A percentile compares a stretch with the other conserved stretches of the same genome.
These are phyloP conservation scores for Hypselothyrea guttata DNA, from an alignment of 2,888 invertebrate species.

Conservation along the genomic window DNA sequence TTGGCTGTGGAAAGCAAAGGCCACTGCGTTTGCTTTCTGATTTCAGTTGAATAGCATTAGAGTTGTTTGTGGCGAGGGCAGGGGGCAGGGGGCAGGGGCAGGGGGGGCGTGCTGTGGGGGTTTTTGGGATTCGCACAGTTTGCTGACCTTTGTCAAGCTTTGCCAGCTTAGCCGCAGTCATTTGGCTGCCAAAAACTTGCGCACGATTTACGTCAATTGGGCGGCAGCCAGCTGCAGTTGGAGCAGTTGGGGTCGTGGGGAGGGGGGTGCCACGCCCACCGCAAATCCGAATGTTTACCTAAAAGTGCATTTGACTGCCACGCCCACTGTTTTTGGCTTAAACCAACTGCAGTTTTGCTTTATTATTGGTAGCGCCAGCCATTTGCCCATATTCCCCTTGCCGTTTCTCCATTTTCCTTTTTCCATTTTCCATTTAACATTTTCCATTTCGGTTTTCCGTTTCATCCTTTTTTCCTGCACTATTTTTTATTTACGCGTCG, in stretches of 20 bases:
- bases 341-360: conserved; percentile 22
- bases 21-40: conserved; percentile 9
- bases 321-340: conserved; percentile 13
- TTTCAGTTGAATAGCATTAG: background rate
- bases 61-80: too few relatives aligned
- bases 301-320: conserved; percentile 58
- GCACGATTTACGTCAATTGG: conserved; percentile 74
- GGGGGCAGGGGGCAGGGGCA: too few relatives aligned
- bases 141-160: conserved; percentile 62
- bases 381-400: conserved; percentile 50
- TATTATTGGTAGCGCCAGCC: conserved; percentile 14
- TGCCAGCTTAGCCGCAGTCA: conserved; percentile 57
- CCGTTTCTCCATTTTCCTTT: conserved; percentile 25
- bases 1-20: conserved; percentile 14
- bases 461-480: conserved; percentile 12
- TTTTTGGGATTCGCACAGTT: conserved; percentile 31
- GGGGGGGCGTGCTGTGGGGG: background rate
- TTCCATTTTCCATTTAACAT: background rate
- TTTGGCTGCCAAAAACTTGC: conserved; percentile 68
- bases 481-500: conserved; percentile 58
- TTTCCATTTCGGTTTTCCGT: conserved; percentile 32
- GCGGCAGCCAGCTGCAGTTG: conserved; percentile 59
- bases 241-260: too few relatives aligned
- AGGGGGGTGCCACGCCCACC: conserved; percentile 35
- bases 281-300: conserved; percentile 60